Evolutionary conservation across 2,888 invertebrate genomes (phyloP), one percentile per base, ranked within the genome.

Genomic region (Marasmarcha lunaedactyla): DNA sequence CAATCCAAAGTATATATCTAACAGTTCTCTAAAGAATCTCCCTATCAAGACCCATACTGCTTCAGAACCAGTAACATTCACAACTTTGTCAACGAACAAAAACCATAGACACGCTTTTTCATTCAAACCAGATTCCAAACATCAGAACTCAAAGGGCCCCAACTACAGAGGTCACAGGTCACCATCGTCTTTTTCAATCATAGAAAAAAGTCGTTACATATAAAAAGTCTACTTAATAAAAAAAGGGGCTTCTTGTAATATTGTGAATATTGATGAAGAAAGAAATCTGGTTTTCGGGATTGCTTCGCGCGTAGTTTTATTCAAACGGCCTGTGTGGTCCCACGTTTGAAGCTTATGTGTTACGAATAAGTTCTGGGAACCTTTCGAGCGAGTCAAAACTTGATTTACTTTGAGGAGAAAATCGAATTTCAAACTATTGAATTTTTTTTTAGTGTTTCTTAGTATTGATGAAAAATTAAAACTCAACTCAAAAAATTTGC

Each of bases 191-290:
- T 70, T 72, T 69, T 54, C 57, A 57, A 51, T 55, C 53, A 68
- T 66, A 68, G 68, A 78, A 81, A 79, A 78, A 79, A 73, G 74
- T 68, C 81, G 81, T 79, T 83, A 73, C 66, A 52, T 62, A 62
- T 65, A 60, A 71, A 73, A 72, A 68, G 4, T 12, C 9, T 61
- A 55, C 55, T 50, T 54, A 50, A 51, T 55, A 58, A 71, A 78
- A 79, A 78, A 73, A 72, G 78, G 79, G 78, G 73, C 74, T 73
- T 71, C 77, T 59, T 63, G 66, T 70, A 68, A 78, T 81, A 83
- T 83, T 76, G 81, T 83, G 83, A 81, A 83, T 83, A 83, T 83
- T 81, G 81, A 83, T 83, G 78, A 77, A 79, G 79, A 79, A 81
- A 68, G 63, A 53, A 74, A 79, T 79, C 83, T 71, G 74, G 83